A percentile compares a stretch with the other conserved stretches of the same genome.
phyloP scores from a whole-genome alignment of 2,888 invertebrate species.

The Parnassius apollo region DNA sequence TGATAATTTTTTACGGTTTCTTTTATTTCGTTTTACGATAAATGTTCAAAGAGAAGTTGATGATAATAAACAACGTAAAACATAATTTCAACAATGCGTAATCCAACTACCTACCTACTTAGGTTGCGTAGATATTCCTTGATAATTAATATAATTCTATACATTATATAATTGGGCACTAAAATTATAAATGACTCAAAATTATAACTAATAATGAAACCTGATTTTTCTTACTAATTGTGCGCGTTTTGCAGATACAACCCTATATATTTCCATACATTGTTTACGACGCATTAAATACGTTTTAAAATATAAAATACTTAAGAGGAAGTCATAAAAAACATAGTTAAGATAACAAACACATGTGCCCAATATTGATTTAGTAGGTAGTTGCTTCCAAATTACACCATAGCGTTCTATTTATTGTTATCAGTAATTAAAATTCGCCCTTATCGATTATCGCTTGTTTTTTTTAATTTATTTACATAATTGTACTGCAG shows the following conservation, averaged over 20 bases:
- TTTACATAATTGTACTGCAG: slow-evolving; percentile 2
- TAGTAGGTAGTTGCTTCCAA: slow-evolving; percentile 22
- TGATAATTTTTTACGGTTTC: no score
- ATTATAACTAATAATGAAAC: no score
- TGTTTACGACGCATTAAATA: slow-evolving; percentile 11
- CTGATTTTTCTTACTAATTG: no score
- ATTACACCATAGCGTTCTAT: slow-evolving; percentile 23
- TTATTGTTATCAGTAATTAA: slow-evolving; percentile 25
- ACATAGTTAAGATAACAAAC: slow-evolving; percentile 27
- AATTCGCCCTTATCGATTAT: slow-evolving; percentile 12
- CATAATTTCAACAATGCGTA: slow-evolving; percentile 32
- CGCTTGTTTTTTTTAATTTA: slow-evolving; percentile 9
- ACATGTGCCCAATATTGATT: slow-evolving; percentile 25
- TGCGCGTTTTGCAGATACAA: neutral
- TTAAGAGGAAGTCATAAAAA: slow-evolving; percentile 26
- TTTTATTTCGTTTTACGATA: no score
- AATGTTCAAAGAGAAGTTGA: no score
- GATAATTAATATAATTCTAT: slow-evolving; percentile 4
- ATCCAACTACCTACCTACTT: slow-evolving; percentile 7
- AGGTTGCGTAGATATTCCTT: slow-evolving; percentile 20
- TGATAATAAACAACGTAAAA: slow-evolving; percentile 7
- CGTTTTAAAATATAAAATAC: slow-evolving; percentile 13
- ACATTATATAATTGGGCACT: neutral
- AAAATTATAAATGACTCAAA: no score
- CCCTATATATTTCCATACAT: slow-evolving; percentile 13